Evolutionary conservation across 2,888 invertebrate species (phyloP), one percentile per base, ranked within the genome.

Genomic region (Atrina japonica): DNA sequence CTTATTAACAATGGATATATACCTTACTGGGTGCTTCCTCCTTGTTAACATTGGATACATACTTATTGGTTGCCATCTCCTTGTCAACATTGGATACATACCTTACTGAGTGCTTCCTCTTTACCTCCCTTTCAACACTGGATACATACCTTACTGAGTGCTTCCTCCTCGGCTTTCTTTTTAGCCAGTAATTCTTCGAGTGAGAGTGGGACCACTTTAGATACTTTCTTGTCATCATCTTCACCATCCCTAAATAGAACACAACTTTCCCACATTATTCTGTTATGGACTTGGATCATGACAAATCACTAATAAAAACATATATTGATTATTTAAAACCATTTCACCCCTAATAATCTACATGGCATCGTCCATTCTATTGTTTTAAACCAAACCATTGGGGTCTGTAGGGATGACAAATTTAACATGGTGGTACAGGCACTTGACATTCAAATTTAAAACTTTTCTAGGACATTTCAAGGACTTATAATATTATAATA

Each of bases 121-220:
- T 35, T 7, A 35, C 11, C 35, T 35, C 35, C 5, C 35, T 35
- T 35, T 35, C 35, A 35, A 7, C 35, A 7, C 6, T 35, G 35
- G 2, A 0, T 49, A n/a, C 14, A 49, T 49, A 49, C 49, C 49
- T 49, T 49, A 18, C 49, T 49, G 35, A 35, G 35, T 7, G 35
- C 40, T 71, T 68, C 9, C 68, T 70, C 25, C 76, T 98, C 98
- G 0, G 96, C 96, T 88, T 99, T 98, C 89, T 98, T 98, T 91
- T 97, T 98, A 0, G 96, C 95, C 56, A 99, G 91, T 47, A 99
- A 91, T 89, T 99, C 98, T 90, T 99, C 99, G 66, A 99, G 92
- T 5, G 99, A 99, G 18, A 99, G 91, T 0, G 99, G 99, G 23
- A 88, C 86, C 83, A 94, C 94, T 45, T 80, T 79, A 7, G 74